Base-by-base conservation (phyloP, 2,797 vertebrate genomes). In the Macrochelys suwanniensis region DNA sequence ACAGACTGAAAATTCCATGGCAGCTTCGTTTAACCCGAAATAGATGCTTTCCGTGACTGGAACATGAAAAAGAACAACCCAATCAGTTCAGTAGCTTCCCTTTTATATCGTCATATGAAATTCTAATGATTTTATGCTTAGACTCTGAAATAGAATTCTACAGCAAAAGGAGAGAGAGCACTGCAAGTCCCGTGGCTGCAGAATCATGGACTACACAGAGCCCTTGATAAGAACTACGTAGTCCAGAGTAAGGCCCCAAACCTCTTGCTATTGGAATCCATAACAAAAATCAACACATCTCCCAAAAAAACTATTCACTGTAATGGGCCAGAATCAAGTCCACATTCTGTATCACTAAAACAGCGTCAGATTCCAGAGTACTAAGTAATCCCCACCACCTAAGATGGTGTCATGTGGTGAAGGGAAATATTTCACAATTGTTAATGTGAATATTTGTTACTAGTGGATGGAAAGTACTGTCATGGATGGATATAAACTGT, bases 1-100 rank as follows among this genome's bases (percentile, higher is more conserved):
- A 61, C 53, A 92, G 57, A 31, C 6, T 81, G 53, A 5, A 33
- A 61, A n/a, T 57, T 28, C n/a, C 31, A 54, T 57, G 3, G 84
- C 89, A 76, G 85, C n/a, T 84, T 53, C 45, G 89, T 21, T 88
- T 79, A 86, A 85, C 85, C 85, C 78, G 80, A 54, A 92, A 87
- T 26, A 80, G 42, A 92, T 28, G 57, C 12, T 61, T 51, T 68
- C 1, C 79, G 1, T 2, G 83, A 95, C 17, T 17, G 17, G 96
- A 90, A 84, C 84, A 87, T 49, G 82, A 85, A 94, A 91, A 92
- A 51, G 0, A 94, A 85, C 78, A 86, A 47, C 42, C 42, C 71
- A 1, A 82, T 79, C 80, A 86, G 23, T 83, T 95, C 56, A 92
- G 21, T 42, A 56, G 1, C 10, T 93, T 89, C 9, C 4, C 4